Evolutionary conservation across 2,888 invertebrate genomes (phyloP).

Genomic region (Stenodera caucasica): DNA sequence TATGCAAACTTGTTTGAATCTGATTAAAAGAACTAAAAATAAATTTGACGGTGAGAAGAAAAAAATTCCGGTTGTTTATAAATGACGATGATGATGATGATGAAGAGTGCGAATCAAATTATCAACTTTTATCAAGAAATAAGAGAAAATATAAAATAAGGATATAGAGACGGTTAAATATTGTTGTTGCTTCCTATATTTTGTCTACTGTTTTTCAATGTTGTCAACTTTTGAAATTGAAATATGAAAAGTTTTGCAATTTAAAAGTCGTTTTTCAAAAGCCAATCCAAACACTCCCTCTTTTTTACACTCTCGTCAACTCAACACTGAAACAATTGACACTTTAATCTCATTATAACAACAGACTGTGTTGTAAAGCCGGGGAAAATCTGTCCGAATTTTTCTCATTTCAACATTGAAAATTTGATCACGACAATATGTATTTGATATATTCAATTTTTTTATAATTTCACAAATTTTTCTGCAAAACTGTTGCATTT

Average conservation of each 20-base stretch:
- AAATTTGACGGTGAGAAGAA: constrained; percentile 20
- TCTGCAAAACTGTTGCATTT: constrained; percentile 23
- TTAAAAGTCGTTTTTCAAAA: constrained; percentile 32
- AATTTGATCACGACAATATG: no score
- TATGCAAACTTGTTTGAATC: constrained; percentile 41
- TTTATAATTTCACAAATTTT: background rate
- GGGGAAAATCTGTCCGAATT: no score
- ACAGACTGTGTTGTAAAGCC: background rate
- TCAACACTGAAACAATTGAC: constrained; percentile 11
- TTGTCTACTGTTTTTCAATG: constrained; percentile 18
- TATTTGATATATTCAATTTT: no score
- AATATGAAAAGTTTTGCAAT: constrained; percentile 41
- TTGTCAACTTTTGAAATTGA: constrained; percentile 40
- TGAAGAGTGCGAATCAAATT: constrained; percentile 26
- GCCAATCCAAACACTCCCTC: constrained; percentile 19
- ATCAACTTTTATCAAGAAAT: constrained; percentile 37
- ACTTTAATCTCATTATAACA: constrained; percentile 24
- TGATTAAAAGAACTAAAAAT: constrained; percentile 43
- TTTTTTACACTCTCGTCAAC: constrained; percentile 10
- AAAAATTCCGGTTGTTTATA: constrained; percentile 26
- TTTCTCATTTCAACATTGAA: background rate
- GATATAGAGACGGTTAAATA: background rate
- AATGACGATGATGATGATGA: constrained; percentile 23
- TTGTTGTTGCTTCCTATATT: constrained; percentile 1
- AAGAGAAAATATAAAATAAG: background rate